phyloP scores from a whole-genome alignment of 2,888 invertebrate species.

The Diplazon laetatorius region DNA sequence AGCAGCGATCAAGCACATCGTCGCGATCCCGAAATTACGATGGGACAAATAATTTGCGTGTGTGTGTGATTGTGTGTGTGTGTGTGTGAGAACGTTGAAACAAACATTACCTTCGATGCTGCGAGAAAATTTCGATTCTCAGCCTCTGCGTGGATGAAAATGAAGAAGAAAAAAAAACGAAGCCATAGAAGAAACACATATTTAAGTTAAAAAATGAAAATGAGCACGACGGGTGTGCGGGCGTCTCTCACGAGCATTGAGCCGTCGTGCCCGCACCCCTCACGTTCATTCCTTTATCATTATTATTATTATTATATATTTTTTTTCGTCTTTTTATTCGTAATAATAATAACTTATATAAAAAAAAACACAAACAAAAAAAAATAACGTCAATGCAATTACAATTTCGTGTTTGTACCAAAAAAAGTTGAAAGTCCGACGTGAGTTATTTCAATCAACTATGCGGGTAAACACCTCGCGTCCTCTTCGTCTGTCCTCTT shows the following conservation, averaged over 20 bases:
- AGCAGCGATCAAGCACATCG: too few relatives aligned
- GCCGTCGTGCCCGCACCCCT: not conserved
- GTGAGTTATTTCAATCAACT: constrained; percentile 48
- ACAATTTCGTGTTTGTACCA: constrained; percentile 77
- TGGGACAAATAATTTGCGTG: too few relatives aligned
- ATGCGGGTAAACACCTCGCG: constrained; percentile 44
- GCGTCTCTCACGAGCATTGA: not conserved
- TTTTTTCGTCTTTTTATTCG: constrained; percentile 73
- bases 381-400: constrained; percentile 76
- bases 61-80: too few relatives aligned
- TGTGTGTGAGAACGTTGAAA: too few relatives aligned
- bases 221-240: not conserved
- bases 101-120: too few relatives aligned
- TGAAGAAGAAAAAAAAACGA: too few relatives aligned
- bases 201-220: not conserved
- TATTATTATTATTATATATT: constrained; percentile 25
- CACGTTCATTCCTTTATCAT: constrained; percentile 8
- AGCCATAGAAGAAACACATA: not conserved
- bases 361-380: too few relatives aligned
- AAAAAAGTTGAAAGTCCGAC: constrained; percentile 56
- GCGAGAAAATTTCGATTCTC: too few relatives aligned
- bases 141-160: too few relatives aligned
- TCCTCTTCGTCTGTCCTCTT: constrained; percentile 20
- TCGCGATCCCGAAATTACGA: too few relatives aligned
- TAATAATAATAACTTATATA: constrained; percentile 79